Percentiles rank a stretch among this genome's conserved stretches.
These are phyloP conservation scores for Sclerodermus sp. DNA, from an alignment of 2,888 invertebrate genomes.

Conservation along the genomic window DNA sequence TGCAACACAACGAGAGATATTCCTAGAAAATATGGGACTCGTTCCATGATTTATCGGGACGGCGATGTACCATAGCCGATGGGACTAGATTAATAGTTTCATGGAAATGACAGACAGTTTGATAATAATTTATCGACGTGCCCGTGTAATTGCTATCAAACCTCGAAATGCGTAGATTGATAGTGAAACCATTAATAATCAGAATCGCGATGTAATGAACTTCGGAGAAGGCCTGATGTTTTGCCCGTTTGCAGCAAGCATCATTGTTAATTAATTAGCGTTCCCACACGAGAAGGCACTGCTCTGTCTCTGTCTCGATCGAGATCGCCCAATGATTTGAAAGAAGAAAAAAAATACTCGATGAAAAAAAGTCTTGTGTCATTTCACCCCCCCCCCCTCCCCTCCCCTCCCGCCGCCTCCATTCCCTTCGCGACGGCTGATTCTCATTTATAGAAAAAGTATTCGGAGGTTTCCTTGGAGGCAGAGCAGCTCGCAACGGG, in stretches of 20 bases:
- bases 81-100: slow-evolving; percentile 30
- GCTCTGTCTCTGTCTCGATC: no score
- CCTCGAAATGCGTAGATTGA: slow-evolving; percentile 21
- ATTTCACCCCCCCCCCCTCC: no score
- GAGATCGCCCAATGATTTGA: no score
- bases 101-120: slow-evolving; percentile 30
- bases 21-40: slow-evolving; percentile 13
- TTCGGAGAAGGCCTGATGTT: slow-evolving; percentile 11
- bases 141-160: slow-evolving; percentile 28
- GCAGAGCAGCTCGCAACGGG: background rate
- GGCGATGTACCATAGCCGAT: slow-evolving; percentile 18
- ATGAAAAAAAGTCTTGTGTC: no score
- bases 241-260: no score
- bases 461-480: no score
- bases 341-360: no score
- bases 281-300: no score
- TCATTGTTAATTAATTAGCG: no score
- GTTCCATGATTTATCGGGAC: slow-evolving; percentile 21
- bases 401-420: no score
- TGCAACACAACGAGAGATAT: slow-evolving; percentile 8
- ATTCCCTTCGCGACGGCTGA: no score
- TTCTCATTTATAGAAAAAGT: no score
- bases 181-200: slow-evolving; percentile 25
- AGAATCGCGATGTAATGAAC: slow-evolving; percentile 20
- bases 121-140: slow-evolving; percentile 33